phyloP scores from a whole-genome alignment of 1,140 invertebrate species.

The Myzus persicae region DNA sequence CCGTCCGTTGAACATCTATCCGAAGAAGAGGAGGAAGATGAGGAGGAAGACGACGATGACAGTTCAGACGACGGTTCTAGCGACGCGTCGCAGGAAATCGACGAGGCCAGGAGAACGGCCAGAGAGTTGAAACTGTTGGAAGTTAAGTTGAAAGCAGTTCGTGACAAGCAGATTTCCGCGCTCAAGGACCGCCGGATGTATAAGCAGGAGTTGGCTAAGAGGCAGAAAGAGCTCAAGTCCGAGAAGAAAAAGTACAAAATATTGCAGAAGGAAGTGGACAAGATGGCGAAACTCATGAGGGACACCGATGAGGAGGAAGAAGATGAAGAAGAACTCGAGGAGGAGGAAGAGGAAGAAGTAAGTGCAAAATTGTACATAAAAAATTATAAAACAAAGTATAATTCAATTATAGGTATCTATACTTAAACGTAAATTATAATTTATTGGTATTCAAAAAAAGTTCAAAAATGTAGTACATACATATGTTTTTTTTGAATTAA shows the following conservation, averaged over 20 bases:
- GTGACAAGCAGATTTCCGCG: conserved; percentile 79
- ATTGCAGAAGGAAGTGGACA: conserved; percentile 85
- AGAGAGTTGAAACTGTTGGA: conserved; percentile 78
- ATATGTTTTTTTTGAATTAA: not conserved
- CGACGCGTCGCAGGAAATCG: conserved; percentile 56
- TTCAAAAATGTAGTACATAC: too few relatives aligned
- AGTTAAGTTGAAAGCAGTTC: conserved; percentile 80
- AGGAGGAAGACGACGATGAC: conserved; percentile 56
- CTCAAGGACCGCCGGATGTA: conserved; percentile 79
- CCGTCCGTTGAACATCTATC: conserved; percentile 59
- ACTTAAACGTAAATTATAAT: not conserved
- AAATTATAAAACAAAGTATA: not conserved
- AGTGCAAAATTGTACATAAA: not conserved
- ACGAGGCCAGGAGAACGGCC: conserved; percentile 63
- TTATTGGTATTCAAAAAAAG: not conserved
- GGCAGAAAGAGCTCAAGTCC: conserved; percentile 74
- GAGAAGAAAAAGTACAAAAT: conserved; percentile 65
- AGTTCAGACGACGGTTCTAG: conserved; percentile 57
- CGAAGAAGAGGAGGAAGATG: conserved; percentile 58
- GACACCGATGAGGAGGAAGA: conserved; percentile 78
- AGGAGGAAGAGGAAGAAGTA: conserved; percentile 74
- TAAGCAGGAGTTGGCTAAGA: conserved; percentile 82
- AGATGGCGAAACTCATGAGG: conserved; percentile 85
- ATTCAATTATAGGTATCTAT: not conserved
- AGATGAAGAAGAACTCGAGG: conserved; percentile 66